Conservation (phyloP, 2,888 invertebrate species). For the Ceriagrion tenellum region DNA sequence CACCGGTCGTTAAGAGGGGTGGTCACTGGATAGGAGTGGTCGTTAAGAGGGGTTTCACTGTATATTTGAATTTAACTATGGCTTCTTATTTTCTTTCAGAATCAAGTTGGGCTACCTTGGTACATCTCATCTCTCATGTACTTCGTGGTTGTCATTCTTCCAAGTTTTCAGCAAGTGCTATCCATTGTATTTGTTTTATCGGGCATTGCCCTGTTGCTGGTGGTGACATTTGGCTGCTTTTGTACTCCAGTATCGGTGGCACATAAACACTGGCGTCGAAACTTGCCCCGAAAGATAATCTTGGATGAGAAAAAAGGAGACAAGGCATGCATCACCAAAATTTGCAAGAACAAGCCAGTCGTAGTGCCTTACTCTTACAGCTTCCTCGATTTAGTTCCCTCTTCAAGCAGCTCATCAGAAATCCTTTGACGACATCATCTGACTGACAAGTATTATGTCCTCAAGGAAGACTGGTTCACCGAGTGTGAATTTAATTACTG, state of each 20-base stretch:
- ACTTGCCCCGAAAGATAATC: constrained; percentile 40
- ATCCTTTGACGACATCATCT: constrained; percentile 17
- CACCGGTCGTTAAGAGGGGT: too few relatives aligned
- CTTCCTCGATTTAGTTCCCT: constrained; percentile 73
- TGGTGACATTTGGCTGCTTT: constrained; percentile 51
- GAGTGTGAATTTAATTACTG: background rate
- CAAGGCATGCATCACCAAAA: constrained; percentile 43
- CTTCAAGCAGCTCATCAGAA: constrained; percentile 68
- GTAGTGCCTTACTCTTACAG: constrained; percentile 72
- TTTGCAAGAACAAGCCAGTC: constrained; percentile 43
- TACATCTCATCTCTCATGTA: constrained; percentile 79
- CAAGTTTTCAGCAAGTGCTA: constrained; percentile 77
- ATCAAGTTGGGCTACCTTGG: constrained; percentile 81
- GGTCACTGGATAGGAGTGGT: too few relatives aligned
- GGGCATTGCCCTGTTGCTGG: constrained; percentile 60
- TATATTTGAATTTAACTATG: too few relatives aligned
- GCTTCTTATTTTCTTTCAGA: constrained; percentile 77
- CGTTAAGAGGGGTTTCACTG: too few relatives aligned
- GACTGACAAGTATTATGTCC: background rate
- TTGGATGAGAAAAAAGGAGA: constrained; percentile 46
- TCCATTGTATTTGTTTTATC: constrained; percentile 44
- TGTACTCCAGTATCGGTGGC: constrained; percentile 72
- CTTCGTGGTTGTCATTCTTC: constrained; percentile 80
- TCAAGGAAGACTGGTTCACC: constrained; percentile 34
- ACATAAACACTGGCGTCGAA: background rate